Percentiles rank a stretch among this genome's conserved stretches.
phyloP scores from a whole-genome alignment of 53 echinoderm and acorn worm genomes.

The Zoroaster sp. region DNA sequence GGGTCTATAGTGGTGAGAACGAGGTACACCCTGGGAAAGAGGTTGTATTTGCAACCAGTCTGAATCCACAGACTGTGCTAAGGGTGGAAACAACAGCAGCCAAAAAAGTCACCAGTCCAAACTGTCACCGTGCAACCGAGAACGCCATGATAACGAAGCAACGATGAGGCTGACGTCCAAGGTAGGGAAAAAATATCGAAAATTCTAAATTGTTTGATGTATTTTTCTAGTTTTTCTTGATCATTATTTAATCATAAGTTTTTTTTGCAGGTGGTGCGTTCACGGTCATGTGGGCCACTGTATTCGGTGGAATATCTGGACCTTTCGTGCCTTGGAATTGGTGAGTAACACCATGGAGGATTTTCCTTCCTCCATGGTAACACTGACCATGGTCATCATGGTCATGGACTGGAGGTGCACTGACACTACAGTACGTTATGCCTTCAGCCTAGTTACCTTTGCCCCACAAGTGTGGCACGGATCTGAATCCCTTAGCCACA shows the following conservation, averaged over 20 bases:
- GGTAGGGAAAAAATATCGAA: background rate
- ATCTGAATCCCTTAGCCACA: too few relatives aligned
- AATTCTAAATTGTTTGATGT: background rate
- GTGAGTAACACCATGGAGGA: too few relatives aligned
- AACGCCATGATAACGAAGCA: slow-evolving; percentile 3
- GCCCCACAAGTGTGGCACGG: too few relatives aligned
- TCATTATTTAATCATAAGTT: background rate
- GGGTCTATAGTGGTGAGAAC: too few relatives aligned
- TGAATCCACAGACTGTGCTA: background rate
- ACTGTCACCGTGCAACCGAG: slow-evolving; percentile 33
- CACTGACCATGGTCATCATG: too few relatives aligned
- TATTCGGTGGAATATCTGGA: slow-evolving; percentile 69
- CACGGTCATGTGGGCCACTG: slow-evolving; percentile 21
- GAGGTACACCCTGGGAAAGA: too few relatives aligned
- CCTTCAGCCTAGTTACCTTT: too few relatives aligned
- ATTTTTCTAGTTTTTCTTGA: background rate
- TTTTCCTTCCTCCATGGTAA: too few relatives aligned
- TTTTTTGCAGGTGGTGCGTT: slow-evolving; percentile 48
- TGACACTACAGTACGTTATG: too few relatives aligned
- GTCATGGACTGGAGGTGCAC: too few relatives aligned
- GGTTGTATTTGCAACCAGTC: too few relatives aligned
- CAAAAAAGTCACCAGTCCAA: background rate
- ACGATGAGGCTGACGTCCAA: slow-evolving; percentile 19
- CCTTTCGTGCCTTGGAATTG: slow-evolving; percentile 66
- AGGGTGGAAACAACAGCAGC: background rate